A percentile compares a stretch with the other conserved stretches of the same genome.
Evolutionary conservation across 2,113 vertebrate species (phyloP).

Genomic region (Illadopsis cleaveri): DNA sequence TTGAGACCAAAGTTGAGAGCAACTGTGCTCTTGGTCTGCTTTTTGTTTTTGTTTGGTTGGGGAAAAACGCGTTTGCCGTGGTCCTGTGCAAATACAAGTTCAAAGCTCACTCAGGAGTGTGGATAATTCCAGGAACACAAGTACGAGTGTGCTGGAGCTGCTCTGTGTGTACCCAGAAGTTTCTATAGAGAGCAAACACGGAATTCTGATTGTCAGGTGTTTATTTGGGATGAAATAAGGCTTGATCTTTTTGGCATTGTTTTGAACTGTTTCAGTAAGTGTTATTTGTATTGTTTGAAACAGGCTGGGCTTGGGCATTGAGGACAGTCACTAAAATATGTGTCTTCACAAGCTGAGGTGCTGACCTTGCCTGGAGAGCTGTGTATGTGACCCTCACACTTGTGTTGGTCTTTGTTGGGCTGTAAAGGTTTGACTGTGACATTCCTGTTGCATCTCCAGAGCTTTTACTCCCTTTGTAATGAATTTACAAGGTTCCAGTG

Average conservation of each 20-base stretch:
- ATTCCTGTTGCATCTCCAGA: not conserved
- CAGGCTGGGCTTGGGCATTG: not conserved
- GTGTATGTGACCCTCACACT: accelerated
- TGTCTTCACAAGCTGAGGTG: not conserved
- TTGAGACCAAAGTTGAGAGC: not conserved
- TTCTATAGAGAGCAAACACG: not conserved
- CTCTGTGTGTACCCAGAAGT: not conserved
- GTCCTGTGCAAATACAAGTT: not conserved
- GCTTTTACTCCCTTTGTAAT: not conserved
- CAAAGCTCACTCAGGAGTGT: not conserved
- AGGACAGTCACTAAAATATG: accelerated
- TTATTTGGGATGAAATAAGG: not conserved
- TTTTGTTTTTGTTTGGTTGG: not conserved
- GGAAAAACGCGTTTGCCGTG: not conserved
- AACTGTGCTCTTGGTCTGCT: not conserved
- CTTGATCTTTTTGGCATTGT: not conserved
- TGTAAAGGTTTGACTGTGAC: not conserved
- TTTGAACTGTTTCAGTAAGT: not conserved
- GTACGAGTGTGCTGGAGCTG: not conserved
- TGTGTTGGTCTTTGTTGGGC: not conserved
- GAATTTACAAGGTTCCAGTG: not conserved
- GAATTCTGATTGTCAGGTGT: accelerated
- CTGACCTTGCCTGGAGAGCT: not conserved
- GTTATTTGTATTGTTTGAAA: not conserved
- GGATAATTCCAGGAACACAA: not conserved